These are phyloP conservation scores for Pipistrellus pygmaeus DNA, from an alignment of 2,797 vertebrate genomes.

Conservation along the genomic window DNA sequence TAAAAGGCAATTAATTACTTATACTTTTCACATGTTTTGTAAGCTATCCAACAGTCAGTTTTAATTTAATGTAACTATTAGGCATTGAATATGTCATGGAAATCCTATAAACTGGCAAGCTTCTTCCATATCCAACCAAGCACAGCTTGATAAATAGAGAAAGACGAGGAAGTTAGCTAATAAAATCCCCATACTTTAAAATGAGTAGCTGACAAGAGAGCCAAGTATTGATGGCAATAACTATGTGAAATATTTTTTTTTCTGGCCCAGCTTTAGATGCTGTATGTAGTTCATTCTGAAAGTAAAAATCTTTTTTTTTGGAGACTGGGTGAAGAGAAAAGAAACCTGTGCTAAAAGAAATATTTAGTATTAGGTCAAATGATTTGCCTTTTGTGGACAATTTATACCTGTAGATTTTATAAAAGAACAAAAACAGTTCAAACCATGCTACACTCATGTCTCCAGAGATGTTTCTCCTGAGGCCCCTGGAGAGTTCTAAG, in stretches of 20 bases:
- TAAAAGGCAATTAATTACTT: slow-evolving; percentile 33
- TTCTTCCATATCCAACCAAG: neutral
- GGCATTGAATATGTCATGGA: neutral
- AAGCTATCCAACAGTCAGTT: neutral
- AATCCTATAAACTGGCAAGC: slow-evolving; percentile 18
- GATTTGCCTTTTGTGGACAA: slow-evolving; percentile 4
- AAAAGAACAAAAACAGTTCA: slow-evolving; percentile 43
- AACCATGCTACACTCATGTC: neutral
- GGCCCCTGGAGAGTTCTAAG: neutral
- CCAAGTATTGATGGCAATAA: slow-evolving; percentile 12
- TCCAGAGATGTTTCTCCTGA: neutral
- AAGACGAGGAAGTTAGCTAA: slow-evolving; percentile 32
- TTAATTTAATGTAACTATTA: slow-evolving; percentile 39
- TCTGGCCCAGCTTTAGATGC: slow-evolving; percentile 37
- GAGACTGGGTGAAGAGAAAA: neutral
- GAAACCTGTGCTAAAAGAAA: neutral
- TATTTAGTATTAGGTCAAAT: slow-evolving; percentile 54
- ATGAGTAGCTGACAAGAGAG: slow-evolving; percentile 61
- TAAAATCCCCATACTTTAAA: slow-evolving; percentile 57
- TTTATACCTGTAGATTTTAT: slow-evolving; percentile 11
- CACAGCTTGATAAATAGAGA: slow-evolving; percentile 47
- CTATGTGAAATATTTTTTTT: slow-evolving; percentile 63
- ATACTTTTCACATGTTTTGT: neutral
- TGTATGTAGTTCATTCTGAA: slow-evolving; percentile 55
- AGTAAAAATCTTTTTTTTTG: slow-evolving; percentile 49